Percentiles rank a stretch among this genome's conserved stretches.
phyloP scores from a whole-genome alignment of 2,797 vertebrate genomes.

The Vespertilio murinus region DNA sequence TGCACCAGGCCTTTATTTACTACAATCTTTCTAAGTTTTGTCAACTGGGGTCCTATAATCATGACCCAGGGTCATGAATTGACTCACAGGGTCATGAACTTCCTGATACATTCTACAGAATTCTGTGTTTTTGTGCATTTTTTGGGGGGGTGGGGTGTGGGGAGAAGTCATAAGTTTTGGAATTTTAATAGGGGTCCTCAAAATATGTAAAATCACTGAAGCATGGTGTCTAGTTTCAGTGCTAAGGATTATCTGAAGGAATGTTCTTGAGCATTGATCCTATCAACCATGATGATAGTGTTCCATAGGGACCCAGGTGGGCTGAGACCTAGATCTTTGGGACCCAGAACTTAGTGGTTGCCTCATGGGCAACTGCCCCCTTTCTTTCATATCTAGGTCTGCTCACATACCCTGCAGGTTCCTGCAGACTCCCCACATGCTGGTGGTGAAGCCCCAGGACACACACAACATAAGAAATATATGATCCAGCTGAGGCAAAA shows the following conservation, averaged over 20 bases:
- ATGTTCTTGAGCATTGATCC: background rate
- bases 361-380: background rate
- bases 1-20: background rate
- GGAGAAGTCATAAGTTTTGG: background rate
- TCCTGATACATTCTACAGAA: background rate
- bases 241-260: background rate
- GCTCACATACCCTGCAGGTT: background rate
- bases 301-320: background rate
- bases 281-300: background rate
- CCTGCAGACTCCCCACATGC: background rate
- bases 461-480: background rate
- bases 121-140: background rate
- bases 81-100: background rate
- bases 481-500: background rate
- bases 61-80: background rate
- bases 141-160: background rate
- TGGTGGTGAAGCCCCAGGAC: background rate
- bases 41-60: background rate
- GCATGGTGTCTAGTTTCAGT: background rate
- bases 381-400: background rate
- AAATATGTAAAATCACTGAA: background rate
- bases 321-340: background rate
- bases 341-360: background rate
- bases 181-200: slow-evolving; percentile 7
- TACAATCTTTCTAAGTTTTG: background rate